phyloP scores from a whole-genome alignment of 2,797 vertebrate genomes.

The Leuciscus waleckii region DNA sequence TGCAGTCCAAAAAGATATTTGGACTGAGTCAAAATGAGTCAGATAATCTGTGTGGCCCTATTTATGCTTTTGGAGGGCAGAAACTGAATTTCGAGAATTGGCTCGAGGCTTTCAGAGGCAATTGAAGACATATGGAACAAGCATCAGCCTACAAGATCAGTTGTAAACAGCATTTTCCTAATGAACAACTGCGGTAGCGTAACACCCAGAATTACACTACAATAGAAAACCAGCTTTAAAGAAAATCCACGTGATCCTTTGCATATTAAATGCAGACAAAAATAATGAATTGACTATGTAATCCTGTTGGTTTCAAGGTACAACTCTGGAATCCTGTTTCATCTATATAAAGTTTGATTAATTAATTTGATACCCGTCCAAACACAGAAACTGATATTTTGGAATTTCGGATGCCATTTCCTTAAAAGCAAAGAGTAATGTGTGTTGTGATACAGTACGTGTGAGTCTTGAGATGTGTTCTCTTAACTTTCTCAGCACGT shows the following conservation, averaged over 20 bases:
- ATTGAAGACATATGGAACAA: constrained; percentile 34
- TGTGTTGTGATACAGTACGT: constrained; percentile 13
- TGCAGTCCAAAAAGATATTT: constrained; percentile 15
- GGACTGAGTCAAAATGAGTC: constrained; percentile 12
- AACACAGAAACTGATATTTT: neutral
- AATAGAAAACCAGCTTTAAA: neutral
- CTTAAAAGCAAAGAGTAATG: neutral
- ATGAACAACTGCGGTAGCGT: neutral
- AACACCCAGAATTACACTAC: neutral
- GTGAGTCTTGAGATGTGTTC: constrained; percentile 25
- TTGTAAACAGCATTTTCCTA: neutral
- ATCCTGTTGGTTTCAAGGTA: neutral
- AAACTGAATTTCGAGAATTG: constrained; percentile 12
- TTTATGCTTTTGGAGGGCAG: constrained; percentile 24
- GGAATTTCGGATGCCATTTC: constrained; percentile 1
- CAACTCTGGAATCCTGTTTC: neutral
- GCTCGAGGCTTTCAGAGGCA: constrained; percentile 9
- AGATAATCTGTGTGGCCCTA: constrained; percentile 61
- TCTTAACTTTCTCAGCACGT: constrained; percentile 57
- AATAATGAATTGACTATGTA: neutral
- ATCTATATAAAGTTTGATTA: neutral
- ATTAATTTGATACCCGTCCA: neutral
- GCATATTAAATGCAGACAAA: constrained; percentile 5
- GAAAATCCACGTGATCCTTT: neutral
- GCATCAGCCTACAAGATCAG: constrained; percentile 3